phyloP scores from a whole-genome alignment of 2,113 vertebrate species.

The Platichthys stellatus region DNA sequence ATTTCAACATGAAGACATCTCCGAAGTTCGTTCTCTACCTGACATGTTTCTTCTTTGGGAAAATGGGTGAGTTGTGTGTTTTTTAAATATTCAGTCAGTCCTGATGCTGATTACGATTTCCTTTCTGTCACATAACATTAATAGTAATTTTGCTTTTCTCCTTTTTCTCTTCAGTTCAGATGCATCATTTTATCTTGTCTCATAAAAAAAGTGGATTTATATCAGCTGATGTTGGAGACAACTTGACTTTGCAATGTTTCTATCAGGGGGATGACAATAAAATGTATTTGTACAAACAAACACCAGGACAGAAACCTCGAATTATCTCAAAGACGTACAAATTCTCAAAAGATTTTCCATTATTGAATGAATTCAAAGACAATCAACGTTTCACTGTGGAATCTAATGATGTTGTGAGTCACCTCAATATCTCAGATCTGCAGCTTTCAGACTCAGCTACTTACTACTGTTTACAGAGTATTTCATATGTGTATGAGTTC shows the following conservation, averaged over 20 bases:
- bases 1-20: background rate
- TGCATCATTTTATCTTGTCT: no score
- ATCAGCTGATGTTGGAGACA: no score
- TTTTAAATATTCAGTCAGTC: no score
- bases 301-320: constrained; percentile 34
- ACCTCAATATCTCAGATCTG: constrained; percentile 46
- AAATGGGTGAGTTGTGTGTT: background rate
- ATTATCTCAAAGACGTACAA: constrained; percentile 10
- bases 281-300: constrained; percentile 52
- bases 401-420: background rate
- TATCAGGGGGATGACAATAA: background rate
- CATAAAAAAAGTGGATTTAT: no score
- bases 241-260: constrained; percentile 33
- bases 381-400: constrained; percentile 38
- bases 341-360: background rate
- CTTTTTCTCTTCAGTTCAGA: no score
- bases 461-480: constrained; percentile 49
- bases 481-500: background rate
- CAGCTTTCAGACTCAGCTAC: constrained; percentile 52
- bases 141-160: no score
- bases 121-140: no score
- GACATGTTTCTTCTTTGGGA: background rate
- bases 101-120: no score
- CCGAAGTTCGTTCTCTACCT: background rate
- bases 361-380: background rate